Evolutionary conservation across 2,113 vertebrate genomes (phyloP), one percentile per base, ranked within the genome.

Genomic region (Dicentrarchus labrax): DNA sequence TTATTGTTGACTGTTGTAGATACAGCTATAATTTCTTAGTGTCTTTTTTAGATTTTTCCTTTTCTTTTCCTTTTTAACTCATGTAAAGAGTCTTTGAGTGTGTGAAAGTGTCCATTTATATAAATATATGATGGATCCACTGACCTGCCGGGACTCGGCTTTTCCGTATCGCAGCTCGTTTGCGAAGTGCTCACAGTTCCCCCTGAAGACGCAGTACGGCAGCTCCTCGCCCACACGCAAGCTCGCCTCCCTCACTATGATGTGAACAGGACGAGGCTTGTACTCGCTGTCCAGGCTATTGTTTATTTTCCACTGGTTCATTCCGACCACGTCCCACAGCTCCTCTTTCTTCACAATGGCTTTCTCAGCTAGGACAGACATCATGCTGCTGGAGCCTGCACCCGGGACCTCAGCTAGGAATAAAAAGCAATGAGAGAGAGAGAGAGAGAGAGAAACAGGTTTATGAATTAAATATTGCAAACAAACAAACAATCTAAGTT

Each of bases 161-260:
- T 94, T 91, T 4, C 95, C 96, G 0, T 97, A 97, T 80, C 96
- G 94, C 69, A 97, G 83, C 4, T 94, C 83, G 1, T 89, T 96
- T 39, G 78, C 96, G 87, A 97, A 97, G 87, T 96, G 94, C 74
- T 97, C 96, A 48, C 96, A 97, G 91, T 96, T 97, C 0, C 56
- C 8, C 0, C 53, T 82, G 45, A 93, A 12, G 48, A 96, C 2
- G 12, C 85, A 87, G 73, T 96, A 97, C 0, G 86, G 51, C 77
- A 92, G 41, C 70, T 85, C 88, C 6, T n/a, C 0, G 1, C 89
- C 95, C 71, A 96, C 80, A 78, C 51, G 11, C 0, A 8, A 6
- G 13, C 86, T 2, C 0, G 96, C 95, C 11, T 93, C 86, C 11
- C 0, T 56, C 56, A 95, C 68, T 45, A 97, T 96, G n/a, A 74